These are phyloP conservation scores for Smithornis capensis DNA, from an alignment of 2,113 vertebrate genomes.

Conservation along the genomic window DNA sequence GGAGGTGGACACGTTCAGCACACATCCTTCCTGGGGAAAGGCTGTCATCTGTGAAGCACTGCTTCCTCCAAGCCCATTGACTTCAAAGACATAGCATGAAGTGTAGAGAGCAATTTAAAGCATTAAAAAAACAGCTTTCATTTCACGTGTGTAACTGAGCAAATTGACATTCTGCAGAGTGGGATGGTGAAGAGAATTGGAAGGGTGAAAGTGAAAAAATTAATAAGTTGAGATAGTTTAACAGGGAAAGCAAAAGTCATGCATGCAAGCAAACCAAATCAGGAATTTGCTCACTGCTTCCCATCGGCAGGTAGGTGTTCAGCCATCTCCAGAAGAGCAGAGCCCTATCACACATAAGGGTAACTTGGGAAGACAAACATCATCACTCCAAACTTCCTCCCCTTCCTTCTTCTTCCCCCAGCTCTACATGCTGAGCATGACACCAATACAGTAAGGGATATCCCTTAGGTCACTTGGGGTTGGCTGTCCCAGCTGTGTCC, in stretches of 20 bases:
- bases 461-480: not conserved
- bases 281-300: not conserved
- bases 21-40: not conserved
- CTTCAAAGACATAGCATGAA: rapidly evolving
- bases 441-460: rapidly evolving
- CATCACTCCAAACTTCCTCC: not conserved
- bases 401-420: not conserved
- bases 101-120: not conserved
- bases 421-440: too few species aligned
- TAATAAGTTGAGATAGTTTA: not conserved
- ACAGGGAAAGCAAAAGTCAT: not conserved
- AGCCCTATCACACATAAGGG: rapidly evolving
- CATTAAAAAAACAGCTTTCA: not conserved
- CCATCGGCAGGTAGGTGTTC: not conserved
- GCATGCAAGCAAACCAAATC: rapidly evolving
- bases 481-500: not conserved
- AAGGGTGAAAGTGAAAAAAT: not conserved
- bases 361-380: not conserved
- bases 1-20: not conserved
- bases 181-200: not conserved
- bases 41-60: not conserved
- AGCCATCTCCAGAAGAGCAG: not conserved
- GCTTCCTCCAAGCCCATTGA: not conserved
- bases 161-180: not conserved
- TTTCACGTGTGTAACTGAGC: not conserved